Base-by-base conservation (phyloP, 2,888 invertebrate genomes). In the Aelia acuminata region DNA sequence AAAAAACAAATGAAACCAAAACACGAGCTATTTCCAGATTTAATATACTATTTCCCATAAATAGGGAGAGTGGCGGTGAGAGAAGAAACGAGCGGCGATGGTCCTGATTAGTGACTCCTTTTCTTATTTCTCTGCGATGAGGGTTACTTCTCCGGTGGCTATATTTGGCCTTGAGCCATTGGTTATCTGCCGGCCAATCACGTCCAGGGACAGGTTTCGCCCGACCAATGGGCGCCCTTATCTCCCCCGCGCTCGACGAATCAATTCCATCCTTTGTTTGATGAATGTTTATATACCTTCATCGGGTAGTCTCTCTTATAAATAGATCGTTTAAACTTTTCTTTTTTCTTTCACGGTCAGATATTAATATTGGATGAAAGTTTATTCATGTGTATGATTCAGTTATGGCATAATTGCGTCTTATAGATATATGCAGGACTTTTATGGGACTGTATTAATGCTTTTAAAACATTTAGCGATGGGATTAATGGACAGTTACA, bases 81-180 rank as follows among this genome's bases (percentile, higher is more conserved):
- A 35, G 63, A 63, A 70, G 26, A 70, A 35, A 31, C 63, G 63
- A 35, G 63, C 63, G 63, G 63, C 63, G 63, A 70, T 70, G 63
- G 63, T 35, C 35, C 31, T 31, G 63, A 31, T 70, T 70, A 20
- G 31, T 70, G 31, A 20, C 18, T 35, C 20, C 2, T 70, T 70
- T 70, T 70, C 63, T 70, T 70, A 70, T 70, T 70, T 70, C 18
- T 1, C 18, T 18, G 2, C 7, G 35, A 31, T 70, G 63, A 70
- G 63, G 63, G 63, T 70, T 70, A 35, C 63, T 70, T 70, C 35
- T 70, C 63, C 35, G 63, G 31, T 70, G 15, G 63, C 63, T 70
- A 70, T 70, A 70, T 70, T 70, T 70, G 63, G 63, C 63, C 63
- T 70, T 70, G 63, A 70, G 7, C 26, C 31, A 70, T 70, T 70